Evolutionary conservation across 2,113 vertebrate genomes (phyloP).

Genomic region (Alaudala cheleensis): DNA sequence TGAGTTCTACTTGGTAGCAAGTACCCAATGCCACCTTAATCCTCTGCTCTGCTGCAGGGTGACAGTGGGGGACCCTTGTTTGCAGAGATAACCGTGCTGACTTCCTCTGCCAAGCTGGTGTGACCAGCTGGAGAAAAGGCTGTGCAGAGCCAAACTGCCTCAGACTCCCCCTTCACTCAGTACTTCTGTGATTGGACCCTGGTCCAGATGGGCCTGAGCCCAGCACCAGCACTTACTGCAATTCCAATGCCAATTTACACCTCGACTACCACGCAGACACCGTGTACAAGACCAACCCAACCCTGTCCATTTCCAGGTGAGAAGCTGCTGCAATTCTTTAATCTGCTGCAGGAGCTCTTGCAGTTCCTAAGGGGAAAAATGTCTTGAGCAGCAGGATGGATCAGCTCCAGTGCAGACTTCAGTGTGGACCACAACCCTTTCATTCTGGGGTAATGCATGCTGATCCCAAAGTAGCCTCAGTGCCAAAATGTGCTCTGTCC

Average conservation of each 20-base stretch:
- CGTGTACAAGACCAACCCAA: neutral
- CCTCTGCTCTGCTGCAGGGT: neutral
- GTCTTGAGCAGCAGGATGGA: neutral
- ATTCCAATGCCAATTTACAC: rapidly evolving
- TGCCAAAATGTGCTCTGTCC: neutral
- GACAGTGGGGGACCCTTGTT: neutral
- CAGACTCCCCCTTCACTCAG: no score
- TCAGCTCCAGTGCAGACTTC: rapidly evolving
- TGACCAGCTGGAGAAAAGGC: neutral
- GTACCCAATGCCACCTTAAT: neutral
- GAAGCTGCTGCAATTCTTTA: neutral
- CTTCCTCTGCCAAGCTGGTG: neutral
- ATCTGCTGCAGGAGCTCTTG: neutral
- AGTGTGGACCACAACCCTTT: rapidly evolving
- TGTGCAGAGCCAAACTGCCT: neutral
- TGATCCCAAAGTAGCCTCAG: neutral
- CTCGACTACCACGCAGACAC: rapidly evolving
- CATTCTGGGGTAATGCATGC: neutral
- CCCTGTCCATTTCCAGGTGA: neutral
- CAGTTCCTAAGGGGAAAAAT: neutral
- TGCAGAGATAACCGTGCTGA: neutral
- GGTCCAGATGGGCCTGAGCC: neutral
- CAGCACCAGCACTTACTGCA: neutral
- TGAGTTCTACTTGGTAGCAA: neutral
- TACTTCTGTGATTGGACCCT: neutral